Base-by-base conservation (phyloP, 2,888 invertebrate species). In the Merodon equestris region DNA sequence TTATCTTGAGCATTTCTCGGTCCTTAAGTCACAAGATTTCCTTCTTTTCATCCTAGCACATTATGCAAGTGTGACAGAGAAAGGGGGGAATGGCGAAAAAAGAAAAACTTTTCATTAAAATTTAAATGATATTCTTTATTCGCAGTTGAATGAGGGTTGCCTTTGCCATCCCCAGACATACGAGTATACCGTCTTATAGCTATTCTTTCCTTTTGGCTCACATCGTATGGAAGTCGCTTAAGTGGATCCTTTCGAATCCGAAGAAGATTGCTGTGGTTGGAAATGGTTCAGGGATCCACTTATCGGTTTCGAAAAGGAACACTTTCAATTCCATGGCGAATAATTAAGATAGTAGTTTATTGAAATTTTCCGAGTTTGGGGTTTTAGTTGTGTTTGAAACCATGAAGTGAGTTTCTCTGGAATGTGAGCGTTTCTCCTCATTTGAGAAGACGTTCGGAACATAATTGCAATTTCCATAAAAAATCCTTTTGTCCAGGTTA, bases 81-180 rank as follows among this genome's bases (percentile, higher is more conserved):
- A 61, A 48, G 44, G 14, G 13, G 19, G 14, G 19, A 53, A 3
- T 12, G 13, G 19, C 12, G 19, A 53, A 3, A 2, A 27, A 4
- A 40, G 38, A 38, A 14, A 54, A 71, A 64, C 45, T 57, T 72
- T 63, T 64, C 71, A 57, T 72, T 64, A 51, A 72, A 72, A 72
- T 64, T 63, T 63, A 64, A 72, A 64, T 64, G 50, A 57, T 57
- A 57, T 72, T 51, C 57, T 64, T 71, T 64, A 63, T 57, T 60
- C 63, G 50, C 44, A 14, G 63, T 63, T 57, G 57, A 56, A 36
- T 72, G 51, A 18, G 44, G 42, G 50, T 34, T 36, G 44, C 19
- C 27, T 57, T 34, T 19, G 48, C 48, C n/a, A 61, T 27, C 2
- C 7, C 7, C 27, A 27, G 2, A 27, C 27, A 27, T 7, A 27